Conservation (phyloP, 2,888 invertebrate species). For the Hydriomena furcata region DNA sequence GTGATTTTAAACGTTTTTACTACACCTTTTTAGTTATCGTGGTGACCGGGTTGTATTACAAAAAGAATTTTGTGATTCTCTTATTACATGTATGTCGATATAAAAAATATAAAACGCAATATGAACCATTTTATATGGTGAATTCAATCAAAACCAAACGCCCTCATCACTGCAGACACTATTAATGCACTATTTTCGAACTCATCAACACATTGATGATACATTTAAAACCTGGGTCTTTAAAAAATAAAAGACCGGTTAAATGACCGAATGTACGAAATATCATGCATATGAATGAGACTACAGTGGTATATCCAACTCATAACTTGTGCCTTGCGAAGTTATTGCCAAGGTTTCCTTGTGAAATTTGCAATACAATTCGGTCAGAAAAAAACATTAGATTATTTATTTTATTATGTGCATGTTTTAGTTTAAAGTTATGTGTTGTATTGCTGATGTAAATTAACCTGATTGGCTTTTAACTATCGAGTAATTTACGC, state of each 20-base stretch:
- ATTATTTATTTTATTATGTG: slow-evolving; percentile 32
- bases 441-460: slow-evolving; percentile 70
- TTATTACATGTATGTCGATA: no score
- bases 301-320: no score
- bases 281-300: no score
- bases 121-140: not conserved
- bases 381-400: slow-evolving; percentile 27
- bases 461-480: slow-evolving; percentile 68
- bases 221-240: not conserved
- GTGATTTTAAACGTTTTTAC: slow-evolving; percentile 34
- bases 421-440: slow-evolving; percentile 39
- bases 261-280: not conserved
- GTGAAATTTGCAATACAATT: slow-evolving; percentile 29
- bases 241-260: not conserved
- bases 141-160: not conserved
- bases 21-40: slow-evolving; percentile 20
- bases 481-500: slow-evolving; percentile 33
- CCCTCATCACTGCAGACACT: not conserved
- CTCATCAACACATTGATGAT: not conserved
- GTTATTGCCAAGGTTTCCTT: not conserved
- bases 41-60: slow-evolving; percentile 35
- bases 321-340: slow-evolving; percentile 4
- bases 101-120: no score
- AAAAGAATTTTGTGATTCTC: slow-evolving; percentile 14
- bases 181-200: slow-evolving; percentile 10